Conservation (phyloP, 2,888 invertebrate genomes). For the Cantharis lateralis region DNA sequence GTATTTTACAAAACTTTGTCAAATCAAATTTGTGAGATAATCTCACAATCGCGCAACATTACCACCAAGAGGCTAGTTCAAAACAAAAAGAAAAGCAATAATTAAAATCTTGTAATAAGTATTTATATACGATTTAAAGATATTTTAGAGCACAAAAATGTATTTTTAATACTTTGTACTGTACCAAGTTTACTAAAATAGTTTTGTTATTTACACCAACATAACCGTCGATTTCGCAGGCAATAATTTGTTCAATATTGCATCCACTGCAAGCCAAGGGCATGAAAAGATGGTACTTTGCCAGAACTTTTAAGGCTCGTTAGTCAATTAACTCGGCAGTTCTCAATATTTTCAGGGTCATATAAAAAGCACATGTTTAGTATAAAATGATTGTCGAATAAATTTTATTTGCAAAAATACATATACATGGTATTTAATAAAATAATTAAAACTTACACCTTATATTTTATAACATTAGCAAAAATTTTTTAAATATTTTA, state of each 20-base stretch:
- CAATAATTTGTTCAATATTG: not conserved
- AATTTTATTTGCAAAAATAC: not conserved
- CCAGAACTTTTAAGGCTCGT: not conserved
- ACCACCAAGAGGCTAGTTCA: no score
- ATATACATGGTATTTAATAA: not conserved
- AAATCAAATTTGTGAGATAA: no score
- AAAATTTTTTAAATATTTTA: conserved; percentile 10
- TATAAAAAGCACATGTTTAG: not conserved
- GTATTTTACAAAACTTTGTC: no score
- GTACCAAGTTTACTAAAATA: not conserved
- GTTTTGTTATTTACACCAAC: not conserved
- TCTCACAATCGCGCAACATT: no score
- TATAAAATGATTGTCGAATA: not conserved
- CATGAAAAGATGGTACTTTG: not conserved
- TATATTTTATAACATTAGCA: not conserved
- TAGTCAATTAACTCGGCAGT: not conserved
- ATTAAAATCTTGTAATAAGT: no score
- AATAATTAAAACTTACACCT: conserved; percentile 1
- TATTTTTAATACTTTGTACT: not conserved
- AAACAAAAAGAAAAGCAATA: no score
- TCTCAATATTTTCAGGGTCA: not conserved
- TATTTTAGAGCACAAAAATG: no score
- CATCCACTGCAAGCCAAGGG: not conserved
- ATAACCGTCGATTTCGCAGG: not conserved
- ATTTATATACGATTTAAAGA: no score